Evolutionary conservation across 2,797 vertebrate genomes (phyloP).

Genomic region (Gymnocypris eckloni): DNA sequence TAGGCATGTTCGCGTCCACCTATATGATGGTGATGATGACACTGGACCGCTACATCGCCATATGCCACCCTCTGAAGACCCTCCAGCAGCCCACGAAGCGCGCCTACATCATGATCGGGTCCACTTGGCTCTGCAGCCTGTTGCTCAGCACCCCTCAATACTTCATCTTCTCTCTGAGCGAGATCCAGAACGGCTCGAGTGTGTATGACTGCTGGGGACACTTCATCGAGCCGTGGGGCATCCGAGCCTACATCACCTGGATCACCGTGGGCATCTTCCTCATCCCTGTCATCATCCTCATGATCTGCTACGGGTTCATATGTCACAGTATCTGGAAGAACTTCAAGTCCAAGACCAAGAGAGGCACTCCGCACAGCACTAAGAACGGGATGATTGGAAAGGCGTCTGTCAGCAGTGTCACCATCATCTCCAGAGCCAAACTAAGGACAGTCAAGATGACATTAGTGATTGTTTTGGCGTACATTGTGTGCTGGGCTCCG

Average conservation of each 20-base stretch:
- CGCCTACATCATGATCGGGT: slow-evolving; percentile 81
- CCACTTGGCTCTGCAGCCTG: slow-evolving; percentile 85
- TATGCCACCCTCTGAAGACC: slow-evolving; percentile 88
- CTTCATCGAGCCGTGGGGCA: slow-evolving; percentile 85
- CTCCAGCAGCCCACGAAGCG: slow-evolving; percentile 84
- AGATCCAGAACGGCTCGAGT: slow-evolving; percentile 83
- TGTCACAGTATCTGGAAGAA: slow-evolving; percentile 89
- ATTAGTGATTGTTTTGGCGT: slow-evolving; percentile 90
- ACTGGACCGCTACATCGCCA: slow-evolving; percentile 89
- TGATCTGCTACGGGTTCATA: slow-evolving; percentile 88
- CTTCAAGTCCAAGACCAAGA: slow-evolving; percentile 82
- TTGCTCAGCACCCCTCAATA: slow-evolving; percentile 88
- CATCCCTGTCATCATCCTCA: slow-evolving; percentile 82
- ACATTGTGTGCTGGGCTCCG: slow-evolving; percentile 91
- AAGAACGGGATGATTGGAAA: slow-evolving; percentile 73
- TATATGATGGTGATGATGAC: slow-evolving; percentile 93
- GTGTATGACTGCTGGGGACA: slow-evolving; percentile 93
- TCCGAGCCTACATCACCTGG: slow-evolving; percentile 90
- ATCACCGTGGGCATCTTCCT: slow-evolving; percentile 86
- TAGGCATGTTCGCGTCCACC: slow-evolving; percentile 94
- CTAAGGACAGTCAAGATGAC: slow-evolving; percentile 96
- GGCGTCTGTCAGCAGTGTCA: slow-evolving; percentile 86
- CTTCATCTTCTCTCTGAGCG: slow-evolving; percentile 90
- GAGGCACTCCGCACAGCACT: background rate
- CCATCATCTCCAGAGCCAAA: slow-evolving; percentile 89